Conservation (phyloP, 2,888 invertebrate species). For the Leucoma salicis region DNA sequence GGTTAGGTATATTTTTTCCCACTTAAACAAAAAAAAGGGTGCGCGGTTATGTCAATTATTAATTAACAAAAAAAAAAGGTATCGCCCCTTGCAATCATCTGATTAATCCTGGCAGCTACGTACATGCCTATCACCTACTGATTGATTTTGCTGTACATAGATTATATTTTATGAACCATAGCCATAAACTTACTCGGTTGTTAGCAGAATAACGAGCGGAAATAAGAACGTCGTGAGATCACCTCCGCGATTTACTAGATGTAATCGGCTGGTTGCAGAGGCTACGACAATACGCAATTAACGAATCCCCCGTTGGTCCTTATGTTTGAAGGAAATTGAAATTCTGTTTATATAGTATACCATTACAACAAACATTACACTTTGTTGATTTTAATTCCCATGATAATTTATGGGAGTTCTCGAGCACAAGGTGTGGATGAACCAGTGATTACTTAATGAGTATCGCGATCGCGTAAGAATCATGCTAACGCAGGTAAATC, state of each 20-base stretch:
- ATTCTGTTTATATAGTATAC: too few relatives aligned
- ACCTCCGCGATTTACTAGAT: constrained; percentile 50
- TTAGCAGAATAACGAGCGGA: constrained; percentile 40
- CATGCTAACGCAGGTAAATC: constrained; percentile 37
- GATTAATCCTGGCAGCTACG: constrained; percentile 66
- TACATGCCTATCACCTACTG: constrained; percentile 61
- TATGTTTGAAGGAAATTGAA: too few relatives aligned
- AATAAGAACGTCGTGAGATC: constrained; percentile 57
- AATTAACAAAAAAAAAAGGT: too few relatives aligned
- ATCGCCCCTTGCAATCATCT: constrained; percentile 58
- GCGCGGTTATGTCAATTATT: too few relatives aligned
- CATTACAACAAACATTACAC: too few relatives aligned
- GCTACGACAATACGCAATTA: constrained; percentile 71
- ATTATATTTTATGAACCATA: constrained; percentile 47
- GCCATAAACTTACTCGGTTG: constrained; percentile 39
- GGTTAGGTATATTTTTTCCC: too few relatives aligned
- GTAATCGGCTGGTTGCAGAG: constrained; percentile 46
- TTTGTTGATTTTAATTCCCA: too few relatives aligned
- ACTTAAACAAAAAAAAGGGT: too few relatives aligned
- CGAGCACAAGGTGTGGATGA: constrained; percentile 29
- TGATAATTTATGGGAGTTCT: too few relatives aligned
- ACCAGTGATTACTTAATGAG: constrained; percentile 43
- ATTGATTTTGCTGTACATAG: constrained; percentile 56
- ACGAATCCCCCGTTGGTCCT: too few relatives aligned
- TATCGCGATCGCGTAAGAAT: constrained; percentile 39